A percentile compares a stretch with the other conserved stretches of the same genome.
phyloP scores from a whole-genome alignment of 2,888 invertebrate species.

The Leucoma salicis region DNA sequence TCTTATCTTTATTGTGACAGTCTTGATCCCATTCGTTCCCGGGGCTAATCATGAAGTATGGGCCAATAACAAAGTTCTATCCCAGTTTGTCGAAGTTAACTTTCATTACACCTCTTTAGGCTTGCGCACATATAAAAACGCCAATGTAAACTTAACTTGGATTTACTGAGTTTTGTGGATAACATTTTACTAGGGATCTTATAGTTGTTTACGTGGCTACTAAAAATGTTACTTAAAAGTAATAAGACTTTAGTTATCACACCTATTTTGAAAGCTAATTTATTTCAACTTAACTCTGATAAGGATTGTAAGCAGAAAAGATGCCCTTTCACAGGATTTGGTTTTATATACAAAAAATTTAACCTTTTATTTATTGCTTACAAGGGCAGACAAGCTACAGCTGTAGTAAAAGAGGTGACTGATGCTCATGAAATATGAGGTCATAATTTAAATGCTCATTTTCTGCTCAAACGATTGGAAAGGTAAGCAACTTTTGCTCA shows the following conservation, averaged over 20 bases:
- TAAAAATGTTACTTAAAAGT: constrained; percentile 22
- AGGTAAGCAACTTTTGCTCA: too few species aligned
- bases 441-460: too few species aligned
- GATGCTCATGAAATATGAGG: too few species aligned
- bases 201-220: constrained; percentile 13
- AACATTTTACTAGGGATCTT: constrained; percentile 14
- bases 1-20: constrained; percentile 54
- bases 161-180: constrained; percentile 40
- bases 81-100: constrained; percentile 36
- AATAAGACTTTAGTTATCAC: constrained; percentile 6
- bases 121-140: constrained; percentile 43
- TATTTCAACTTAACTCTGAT: too few species aligned
- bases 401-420: too few species aligned
- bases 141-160: constrained; percentile 47
- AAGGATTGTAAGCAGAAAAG: too few species aligned
- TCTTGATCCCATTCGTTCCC: constrained; percentile 39
- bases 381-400: too few species aligned
- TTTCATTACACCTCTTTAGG: constrained; percentile 45
- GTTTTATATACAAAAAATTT: too few species aligned
- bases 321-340: too few species aligned
- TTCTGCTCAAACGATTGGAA: too few species aligned
- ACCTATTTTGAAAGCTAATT: too few species aligned
- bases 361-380: too few species aligned
- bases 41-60: constrained; percentile 51
- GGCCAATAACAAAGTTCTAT: constrained; percentile 47